Evolutionary conservation across 2,888 invertebrate genomes (phyloP).

Genomic region (Drosophila greeni): DNA sequence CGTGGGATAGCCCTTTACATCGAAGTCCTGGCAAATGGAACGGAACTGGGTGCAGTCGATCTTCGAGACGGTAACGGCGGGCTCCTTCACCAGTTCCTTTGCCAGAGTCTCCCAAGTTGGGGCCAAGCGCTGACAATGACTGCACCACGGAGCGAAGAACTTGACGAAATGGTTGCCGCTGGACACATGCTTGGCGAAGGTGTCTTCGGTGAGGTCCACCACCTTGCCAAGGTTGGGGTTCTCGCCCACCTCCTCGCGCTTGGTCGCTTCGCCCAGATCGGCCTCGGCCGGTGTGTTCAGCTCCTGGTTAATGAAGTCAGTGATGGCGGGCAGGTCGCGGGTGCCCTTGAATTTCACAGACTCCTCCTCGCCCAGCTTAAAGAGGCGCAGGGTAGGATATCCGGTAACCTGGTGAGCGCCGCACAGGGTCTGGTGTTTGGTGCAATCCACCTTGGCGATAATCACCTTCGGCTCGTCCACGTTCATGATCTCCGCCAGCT

Average conservation of each 20-base stretch:
- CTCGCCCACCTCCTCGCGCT: conserved; percentile 14
- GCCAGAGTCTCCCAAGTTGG: conserved; percentile 92
- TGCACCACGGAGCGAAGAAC: conserved; percentile 96
- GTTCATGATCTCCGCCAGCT: conserved; percentile 86
- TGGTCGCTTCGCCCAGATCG: conserved; percentile 37
- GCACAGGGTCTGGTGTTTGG: conserved; percentile 86
- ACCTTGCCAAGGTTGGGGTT: conserved; percentile 77
- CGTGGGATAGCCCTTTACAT: conserved; percentile 92
- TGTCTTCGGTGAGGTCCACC: conserved; percentile 86
- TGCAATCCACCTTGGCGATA: conserved; percentile 92
- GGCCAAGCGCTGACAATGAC: conserved; percentile 90
- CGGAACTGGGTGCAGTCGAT: conserved; percentile 91
- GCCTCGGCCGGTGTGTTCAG: conserved; percentile 74
- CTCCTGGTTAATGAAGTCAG: conserved; percentile 88
- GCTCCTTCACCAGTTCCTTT: conserved; percentile 83
- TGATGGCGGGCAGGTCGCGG: conserved; percentile 87
- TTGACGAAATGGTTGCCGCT: conserved; percentile 91
- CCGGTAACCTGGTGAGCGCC: conserved; percentile 87
- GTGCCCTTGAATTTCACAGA: conserved; percentile 88
- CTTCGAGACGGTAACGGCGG: conserved; percentile 86
- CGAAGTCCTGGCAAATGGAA: conserved; percentile 87
- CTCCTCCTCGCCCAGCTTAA: conserved; percentile 83
- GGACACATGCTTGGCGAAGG: conserved; percentile 85
- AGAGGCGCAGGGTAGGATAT: conserved; percentile 92
- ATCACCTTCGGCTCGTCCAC: conserved; percentile 82